A percentile compares a stretch with the other conserved stretches of the same genome.
Evolutionary conservation across 2,797 vertebrate genomes (phyloP).

Genomic region (Gymnothorax javanicus): DNA sequence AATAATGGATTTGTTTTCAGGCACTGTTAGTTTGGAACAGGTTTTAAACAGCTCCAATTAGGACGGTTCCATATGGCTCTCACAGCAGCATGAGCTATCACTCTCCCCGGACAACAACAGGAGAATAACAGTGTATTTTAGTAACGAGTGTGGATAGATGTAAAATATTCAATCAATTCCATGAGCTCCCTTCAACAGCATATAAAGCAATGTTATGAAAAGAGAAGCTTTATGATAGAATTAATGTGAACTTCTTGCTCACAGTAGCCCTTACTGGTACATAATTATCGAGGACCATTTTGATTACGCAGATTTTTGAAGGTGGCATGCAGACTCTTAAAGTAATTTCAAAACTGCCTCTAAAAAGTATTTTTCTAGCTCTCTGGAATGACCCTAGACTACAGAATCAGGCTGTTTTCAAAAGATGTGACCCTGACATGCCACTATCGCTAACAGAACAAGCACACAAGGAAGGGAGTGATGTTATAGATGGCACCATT

Average conservation of each 20-base stretch:
- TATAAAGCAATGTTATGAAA: not conserved
- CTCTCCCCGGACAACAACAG: slow-evolving; percentile 15
- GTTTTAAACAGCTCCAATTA: slow-evolving; percentile 28
- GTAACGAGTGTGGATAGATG: not conserved
- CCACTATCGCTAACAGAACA: not conserved
- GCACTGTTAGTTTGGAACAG: slow-evolving; percentile 7
- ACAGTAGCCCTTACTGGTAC: not conserved
- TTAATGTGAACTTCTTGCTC: not conserved
- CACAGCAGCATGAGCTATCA: slow-evolving; percentile 13
- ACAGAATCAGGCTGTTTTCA: not conserved
- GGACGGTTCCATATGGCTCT: slow-evolving; percentile 21
- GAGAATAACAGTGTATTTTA: not conserved
- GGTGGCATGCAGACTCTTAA: not conserved
- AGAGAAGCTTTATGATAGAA: not conserved
- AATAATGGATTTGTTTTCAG: slow-evolving; percentile 26
- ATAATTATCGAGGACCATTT: not conserved
- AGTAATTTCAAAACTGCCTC: not conserved
- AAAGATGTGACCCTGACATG: slow-evolving; percentile 6
- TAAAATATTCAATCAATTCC: not conserved
- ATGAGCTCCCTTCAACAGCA: not conserved
- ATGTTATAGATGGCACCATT: slow-evolving; percentile 30
- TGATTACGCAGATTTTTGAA: not conserved
- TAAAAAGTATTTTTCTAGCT: not conserved
- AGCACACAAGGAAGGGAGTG: slow-evolving; percentile 27
- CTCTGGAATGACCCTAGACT: not conserved